Evolutionary conservation across 2,113 vertebrate genomes (phyloP), one percentile per base, ranked within the genome.

Genomic region (Ellobius talpinus): DNA sequence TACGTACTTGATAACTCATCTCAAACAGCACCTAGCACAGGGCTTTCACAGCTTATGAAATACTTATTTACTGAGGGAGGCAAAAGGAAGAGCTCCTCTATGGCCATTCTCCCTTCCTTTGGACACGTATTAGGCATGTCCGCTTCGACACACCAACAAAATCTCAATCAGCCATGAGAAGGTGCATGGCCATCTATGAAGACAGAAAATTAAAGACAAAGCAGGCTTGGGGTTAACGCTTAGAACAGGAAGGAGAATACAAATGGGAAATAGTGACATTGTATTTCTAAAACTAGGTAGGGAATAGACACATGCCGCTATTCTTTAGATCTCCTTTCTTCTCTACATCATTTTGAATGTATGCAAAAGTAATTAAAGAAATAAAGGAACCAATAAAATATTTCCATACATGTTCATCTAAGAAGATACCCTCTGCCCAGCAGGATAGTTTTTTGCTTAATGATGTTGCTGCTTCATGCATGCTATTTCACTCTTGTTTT

Each of bases 271-370:
- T 16, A 52, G 39, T 65, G 66, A 73, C 3, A 39, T 90, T 87
- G 93, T 82, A 93, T 85, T 88, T 79, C 70, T 96, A 93, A 76
- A 92, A 65, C 85, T 87, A 23, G n/a, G 55, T 39, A 72, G 29
- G 68, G 31, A 29, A 82, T n/a, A 79, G 58, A 84, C 29, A 89
- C 16, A 50, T 68, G 5, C 3, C 72, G 63, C 63, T 84, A 79
- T 76, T 70, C 9, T 66, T 90, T 42, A 47, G 4, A 33, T 3
- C 8, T 79, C 81, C 66, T 90, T 86, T 47, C 81, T 61, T 81
- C 39, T 33, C 31, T 84, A 74, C 17, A 68, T 73, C 5, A 74
- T 72, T 95, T 39, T 72, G 23, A 95, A 92, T 39, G 8, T 87
- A 61, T 92, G 70, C 92, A 95, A 86, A 29, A 89, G 12, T 66